Conservation (phyloP, 1,140 invertebrate genomes). For the Trissolcus basalis region DNA sequence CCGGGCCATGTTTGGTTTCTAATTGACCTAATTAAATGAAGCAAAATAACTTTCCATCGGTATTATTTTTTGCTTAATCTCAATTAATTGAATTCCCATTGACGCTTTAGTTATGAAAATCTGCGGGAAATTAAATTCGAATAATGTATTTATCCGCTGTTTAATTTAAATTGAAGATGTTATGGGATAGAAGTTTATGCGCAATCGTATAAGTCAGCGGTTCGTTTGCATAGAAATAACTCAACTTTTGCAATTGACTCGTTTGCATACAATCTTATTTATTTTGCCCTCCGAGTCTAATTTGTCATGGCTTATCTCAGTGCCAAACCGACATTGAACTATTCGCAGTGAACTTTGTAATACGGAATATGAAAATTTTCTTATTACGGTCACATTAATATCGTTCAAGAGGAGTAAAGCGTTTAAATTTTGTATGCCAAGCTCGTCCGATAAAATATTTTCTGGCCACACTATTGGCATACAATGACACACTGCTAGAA, state of each 20-base stretch:
- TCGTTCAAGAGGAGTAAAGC: constrained; percentile 41
- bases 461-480: constrained; percentile 56
- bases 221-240: constrained; percentile 10
- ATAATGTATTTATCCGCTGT: too few relatives aligned
- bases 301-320: constrained; percentile 25
- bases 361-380: constrained; percentile 41
- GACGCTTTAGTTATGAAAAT: too few relatives aligned
- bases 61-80: too few relatives aligned
- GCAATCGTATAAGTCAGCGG: neutral
- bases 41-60: too few relatives aligned
- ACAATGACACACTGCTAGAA: constrained; percentile 66
- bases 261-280: constrained; percentile 1
- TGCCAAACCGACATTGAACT: constrained; percentile 8
- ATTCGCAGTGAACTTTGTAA: constrained; percentile 23
- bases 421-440: constrained; percentile 60
- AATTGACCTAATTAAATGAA: too few relatives aligned
- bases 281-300: constrained; percentile 17
- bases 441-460: constrained; percentile 58
- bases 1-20: too few relatives aligned
- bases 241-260: constrained; percentile 4
- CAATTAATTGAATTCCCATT: too few relatives aligned
- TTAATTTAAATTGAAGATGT: neutral
- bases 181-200: constrained; percentile 2
- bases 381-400: constrained; percentile 48
- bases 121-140: too few relatives aligned